These are phyloP conservation scores for Pteronura brasiliensis DNA, from an alignment of 2,113 vertebrate genomes.

Conservation along the genomic window DNA sequence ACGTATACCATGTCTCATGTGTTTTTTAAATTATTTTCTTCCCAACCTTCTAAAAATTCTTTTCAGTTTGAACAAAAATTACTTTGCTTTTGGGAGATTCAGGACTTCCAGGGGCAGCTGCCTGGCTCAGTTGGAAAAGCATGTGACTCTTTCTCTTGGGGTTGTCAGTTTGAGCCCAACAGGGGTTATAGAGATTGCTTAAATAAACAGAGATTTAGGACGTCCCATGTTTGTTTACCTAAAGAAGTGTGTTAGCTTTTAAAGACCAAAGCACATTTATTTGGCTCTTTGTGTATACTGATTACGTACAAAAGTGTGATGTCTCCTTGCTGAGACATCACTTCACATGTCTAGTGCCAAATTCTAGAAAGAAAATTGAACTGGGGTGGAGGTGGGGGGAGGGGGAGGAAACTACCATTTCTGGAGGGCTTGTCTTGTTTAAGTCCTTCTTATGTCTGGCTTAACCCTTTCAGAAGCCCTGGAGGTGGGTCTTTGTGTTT, in stretches of 20 bases:
- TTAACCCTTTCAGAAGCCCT: neutral
- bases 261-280: constrained; percentile 8
- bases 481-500: neutral
- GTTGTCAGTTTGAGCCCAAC: neutral
- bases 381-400: neutral
- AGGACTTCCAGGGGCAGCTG: neutral
- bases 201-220: constrained; percentile 15
- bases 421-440: neutral
- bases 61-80: constrained; percentile 11
- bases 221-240: constrained; percentile 5
- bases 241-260: constrained; percentile 37
- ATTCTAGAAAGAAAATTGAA: constrained; percentile 5
- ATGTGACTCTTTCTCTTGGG: neutral
- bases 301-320: neutral
- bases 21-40: constrained; percentile 32
- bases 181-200: neutral
- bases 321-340: neutral
- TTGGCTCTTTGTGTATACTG: neutral
- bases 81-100: constrained; percentile 34
- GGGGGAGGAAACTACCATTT: neutral
- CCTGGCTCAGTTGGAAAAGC: neutral
- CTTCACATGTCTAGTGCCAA: constrained; percentile 1
- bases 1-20: neutral
- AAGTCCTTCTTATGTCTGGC: neutral
- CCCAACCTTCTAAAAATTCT: neutral